Conservation (phyloP, 2,797 vertebrate genomes). For the Glyptemys insculpta region DNA sequence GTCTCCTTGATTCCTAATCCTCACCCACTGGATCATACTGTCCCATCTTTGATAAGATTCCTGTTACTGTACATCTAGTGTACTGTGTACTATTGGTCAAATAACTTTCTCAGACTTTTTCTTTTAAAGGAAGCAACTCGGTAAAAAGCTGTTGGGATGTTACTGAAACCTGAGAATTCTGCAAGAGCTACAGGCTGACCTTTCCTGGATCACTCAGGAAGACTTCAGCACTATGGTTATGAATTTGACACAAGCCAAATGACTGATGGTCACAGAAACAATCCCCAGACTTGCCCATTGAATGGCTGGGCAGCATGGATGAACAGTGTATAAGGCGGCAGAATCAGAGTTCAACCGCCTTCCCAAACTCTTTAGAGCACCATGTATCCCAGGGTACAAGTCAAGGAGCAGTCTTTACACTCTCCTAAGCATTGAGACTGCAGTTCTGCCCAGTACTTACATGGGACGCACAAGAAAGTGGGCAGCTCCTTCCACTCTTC, state of each 20-base stretch:
- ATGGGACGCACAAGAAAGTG: accelerated
- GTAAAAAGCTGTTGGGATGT: neutral
- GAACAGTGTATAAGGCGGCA: accelerated
- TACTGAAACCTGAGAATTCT: neutral
- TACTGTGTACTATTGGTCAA: slow-evolving; percentile 22
- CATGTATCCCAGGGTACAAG: neutral
- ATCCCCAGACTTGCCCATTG: neutral
- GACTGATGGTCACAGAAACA: neutral
- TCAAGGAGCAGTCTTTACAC: neutral
- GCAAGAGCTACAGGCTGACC: slow-evolving; percentile 28
- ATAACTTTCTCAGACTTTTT: slow-evolving; percentile 36
- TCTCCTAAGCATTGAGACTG: neutral
- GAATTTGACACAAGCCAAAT: slow-evolving; percentile 21
- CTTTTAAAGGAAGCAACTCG: neutral
- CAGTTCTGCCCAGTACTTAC: neutral
- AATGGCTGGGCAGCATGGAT: neutral
- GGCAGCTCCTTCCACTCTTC: neutral
- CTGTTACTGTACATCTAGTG: slow-evolving; percentile 19
- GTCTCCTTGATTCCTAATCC: slow-evolving; percentile 1
- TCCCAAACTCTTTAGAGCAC: neutral
- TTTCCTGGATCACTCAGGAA: slow-evolving; percentile 42
- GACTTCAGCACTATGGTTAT: slow-evolving; percentile 16
- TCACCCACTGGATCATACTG: slow-evolving; percentile 26
- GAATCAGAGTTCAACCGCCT: neutral
- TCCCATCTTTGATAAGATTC: slow-evolving; percentile 11